A percentile compares a stretch with the other conserved stretches of the same genome.
These are phyloP conservation scores for Amblyornis subalaris DNA, from an alignment of 2,113 vertebrate species.

Conservation along the genomic window DNA sequence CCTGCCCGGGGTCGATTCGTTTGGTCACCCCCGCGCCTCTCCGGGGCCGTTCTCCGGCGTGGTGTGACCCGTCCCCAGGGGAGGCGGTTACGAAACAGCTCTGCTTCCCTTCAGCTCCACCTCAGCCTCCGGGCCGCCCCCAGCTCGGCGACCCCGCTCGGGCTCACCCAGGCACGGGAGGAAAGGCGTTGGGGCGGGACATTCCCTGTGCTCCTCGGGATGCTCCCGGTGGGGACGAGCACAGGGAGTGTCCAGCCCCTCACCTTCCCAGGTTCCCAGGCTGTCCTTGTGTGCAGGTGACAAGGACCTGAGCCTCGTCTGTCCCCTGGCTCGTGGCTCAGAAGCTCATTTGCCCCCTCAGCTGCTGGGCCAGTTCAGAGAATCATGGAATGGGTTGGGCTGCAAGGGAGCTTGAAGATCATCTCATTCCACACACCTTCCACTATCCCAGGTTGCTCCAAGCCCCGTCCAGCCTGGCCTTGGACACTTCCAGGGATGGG, in stretches of 20 bases:
- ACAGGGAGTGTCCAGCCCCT: background rate
- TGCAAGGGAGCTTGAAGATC: background rate
- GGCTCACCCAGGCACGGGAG: background rate
- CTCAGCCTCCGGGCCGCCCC: background rate
- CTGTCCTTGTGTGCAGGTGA: accelerated
- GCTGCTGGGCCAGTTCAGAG: background rate
- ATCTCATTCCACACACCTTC: background rate
- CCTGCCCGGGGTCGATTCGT: background rate
- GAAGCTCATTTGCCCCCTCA: background rate
- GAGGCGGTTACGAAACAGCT: slow-evolving; percentile 26
- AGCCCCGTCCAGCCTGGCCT: background rate
- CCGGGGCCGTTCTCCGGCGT: background rate
- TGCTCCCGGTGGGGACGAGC: accelerated
- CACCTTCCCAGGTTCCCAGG: too few relatives aligned
- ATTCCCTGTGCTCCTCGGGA: background rate
- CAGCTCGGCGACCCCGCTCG: background rate
- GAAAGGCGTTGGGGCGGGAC: background rate
- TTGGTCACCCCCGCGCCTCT: slow-evolving; percentile 19
- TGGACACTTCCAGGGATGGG: background rate
- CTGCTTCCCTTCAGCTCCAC: background rate
- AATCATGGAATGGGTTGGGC: background rate
- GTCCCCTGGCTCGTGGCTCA: background rate
- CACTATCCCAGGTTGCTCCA: background rate
- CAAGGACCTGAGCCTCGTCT: background rate
- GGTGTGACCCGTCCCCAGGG: background rate